Percentiles rank a stretch among this genome's conserved stretches.
These are phyloP conservation scores for Neoaliturus tenellus DNA, from an alignment of 2,888 invertebrate species.

Conservation along the genomic window DNA sequence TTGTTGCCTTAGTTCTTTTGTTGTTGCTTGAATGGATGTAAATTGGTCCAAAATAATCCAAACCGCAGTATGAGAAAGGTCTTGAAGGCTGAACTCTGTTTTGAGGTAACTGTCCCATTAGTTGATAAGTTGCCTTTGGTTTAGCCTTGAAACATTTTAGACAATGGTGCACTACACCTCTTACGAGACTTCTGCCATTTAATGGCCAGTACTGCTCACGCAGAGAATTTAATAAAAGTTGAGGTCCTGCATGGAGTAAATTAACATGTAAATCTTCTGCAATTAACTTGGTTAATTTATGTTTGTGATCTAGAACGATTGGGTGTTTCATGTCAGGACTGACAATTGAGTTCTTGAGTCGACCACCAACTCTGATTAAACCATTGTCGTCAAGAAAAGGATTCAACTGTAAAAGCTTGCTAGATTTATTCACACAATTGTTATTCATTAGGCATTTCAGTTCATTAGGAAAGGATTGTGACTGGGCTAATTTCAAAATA, in stretches of 20 bases:
- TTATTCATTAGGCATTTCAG: too few relatives aligned
- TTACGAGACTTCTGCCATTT: background rate
- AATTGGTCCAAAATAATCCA: too few relatives aligned
- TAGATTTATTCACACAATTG: too few relatives aligned
- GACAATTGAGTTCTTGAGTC: too few relatives aligned
- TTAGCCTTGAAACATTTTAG: background rate
- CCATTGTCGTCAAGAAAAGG: slow-evolving; percentile 7
- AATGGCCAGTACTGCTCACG: background rate
- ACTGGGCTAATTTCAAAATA: too few relatives aligned
- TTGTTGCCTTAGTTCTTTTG: background rate
- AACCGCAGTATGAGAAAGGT: too few relatives aligned
- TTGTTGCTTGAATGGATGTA: too few relatives aligned
- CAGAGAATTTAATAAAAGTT: background rate
- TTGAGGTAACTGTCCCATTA: background rate
- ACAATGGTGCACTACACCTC: background rate
- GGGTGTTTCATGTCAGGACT: background rate
- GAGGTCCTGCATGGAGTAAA: background rate
- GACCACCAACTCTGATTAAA: background rate
- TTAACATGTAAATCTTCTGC: background rate
- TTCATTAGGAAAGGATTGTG: too few relatives aligned
- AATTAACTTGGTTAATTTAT: background rate
- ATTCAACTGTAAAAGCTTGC: background rate
- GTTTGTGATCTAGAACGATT: background rate
- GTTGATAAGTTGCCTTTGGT: background rate
- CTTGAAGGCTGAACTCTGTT: background rate